These are phyloP conservation scores for Pogonomyrmex barbatus DNA, from an alignment of 1,140 invertebrate species.

Conservation along the genomic window DNA sequence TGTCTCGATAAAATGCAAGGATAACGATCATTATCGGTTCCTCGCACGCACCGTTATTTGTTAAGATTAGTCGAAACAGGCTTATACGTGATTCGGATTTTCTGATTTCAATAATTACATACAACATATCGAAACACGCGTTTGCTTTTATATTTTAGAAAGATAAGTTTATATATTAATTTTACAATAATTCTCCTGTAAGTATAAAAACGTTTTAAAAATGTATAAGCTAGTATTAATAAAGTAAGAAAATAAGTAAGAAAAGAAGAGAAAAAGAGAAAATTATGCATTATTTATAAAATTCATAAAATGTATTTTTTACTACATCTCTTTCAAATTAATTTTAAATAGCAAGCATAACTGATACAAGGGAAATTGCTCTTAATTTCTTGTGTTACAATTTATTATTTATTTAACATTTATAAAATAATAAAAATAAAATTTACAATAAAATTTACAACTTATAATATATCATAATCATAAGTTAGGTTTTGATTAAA, in stretches of 20 bases:
- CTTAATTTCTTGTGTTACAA: neutral
- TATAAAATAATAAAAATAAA: too few relatives aligned
- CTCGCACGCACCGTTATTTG: constrained; percentile 49
- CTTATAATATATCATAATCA: too few relatives aligned
- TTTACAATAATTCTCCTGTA: neutral
- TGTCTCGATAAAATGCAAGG: neutral
- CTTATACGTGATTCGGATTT: constrained; percentile 29
- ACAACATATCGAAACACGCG: neutral
- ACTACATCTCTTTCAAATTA: neutral
- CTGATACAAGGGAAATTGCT: neutral
- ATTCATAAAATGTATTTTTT: neutral
- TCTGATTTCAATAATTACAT: constrained; percentile 14
- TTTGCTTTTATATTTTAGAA: neutral
- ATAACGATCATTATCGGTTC: constrained; percentile 52
- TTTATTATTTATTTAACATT: neutral
- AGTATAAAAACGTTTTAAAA: neutral
- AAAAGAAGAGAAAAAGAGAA: neutral
- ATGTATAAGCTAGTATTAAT: neutral
- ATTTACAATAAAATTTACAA: too few relatives aligned
- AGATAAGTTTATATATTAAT: neutral
- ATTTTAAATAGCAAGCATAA: neutral
- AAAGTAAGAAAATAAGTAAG: neutral
- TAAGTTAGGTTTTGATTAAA: neutral
- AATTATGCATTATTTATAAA: neutral
- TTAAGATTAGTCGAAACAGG: constrained; percentile 27